Base-by-base conservation (phyloP, 2,113 vertebrate species). In the Rhinopomastus cyanomelas region DNA sequence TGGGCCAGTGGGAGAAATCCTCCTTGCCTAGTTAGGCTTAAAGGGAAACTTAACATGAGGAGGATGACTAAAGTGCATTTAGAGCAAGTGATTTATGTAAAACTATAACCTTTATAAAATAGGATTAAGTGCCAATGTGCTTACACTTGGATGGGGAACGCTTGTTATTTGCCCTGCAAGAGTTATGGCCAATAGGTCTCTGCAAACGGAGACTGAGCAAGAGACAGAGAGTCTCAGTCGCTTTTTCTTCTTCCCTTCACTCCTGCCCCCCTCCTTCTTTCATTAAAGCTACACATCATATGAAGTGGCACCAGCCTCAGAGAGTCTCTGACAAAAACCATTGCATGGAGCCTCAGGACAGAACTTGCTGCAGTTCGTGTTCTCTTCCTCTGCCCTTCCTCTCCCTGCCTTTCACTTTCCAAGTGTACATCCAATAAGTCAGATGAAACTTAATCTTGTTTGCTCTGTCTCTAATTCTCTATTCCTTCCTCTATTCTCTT, bases 251-350 rank as follows among this genome's bases (percentile, higher is more conserved):
- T 81, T 67, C 53, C 23, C 22, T 88, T 81, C 7, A 6, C 36
- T 91, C 39, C 36, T 75, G 16, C 44, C 83, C 79, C 72, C 65
- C 80, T 86, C 55, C 69, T 94, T 91, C 68, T 94, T 97, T 97
- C 95, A 97, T 96, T 95, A 96, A 95, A 95, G 89, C 96, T 86
- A 88, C 92, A 96, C 72, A 96, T 96, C 96, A 96, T 92, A 76
- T 0, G 37, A 96, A 88, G 90, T 89, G 90, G 74, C 94, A 92
- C 39, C 42, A 75, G 62, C 85, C 61, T 88, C 68, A 44, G 76
- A 92, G 87, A 83, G 44, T 55, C 83, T 95, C 90, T 87, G 77
- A 94, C 83, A 92, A 91, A 42, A 91, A 81, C 79, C 64, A 64
- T 72, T 81, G 90, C 85, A 79, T 75, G 80, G 81, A 95, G 90